Evolutionary conservation across 2,797 vertebrate species (phyloP).

Genomic region (Psittacula derbiana): DNA sequence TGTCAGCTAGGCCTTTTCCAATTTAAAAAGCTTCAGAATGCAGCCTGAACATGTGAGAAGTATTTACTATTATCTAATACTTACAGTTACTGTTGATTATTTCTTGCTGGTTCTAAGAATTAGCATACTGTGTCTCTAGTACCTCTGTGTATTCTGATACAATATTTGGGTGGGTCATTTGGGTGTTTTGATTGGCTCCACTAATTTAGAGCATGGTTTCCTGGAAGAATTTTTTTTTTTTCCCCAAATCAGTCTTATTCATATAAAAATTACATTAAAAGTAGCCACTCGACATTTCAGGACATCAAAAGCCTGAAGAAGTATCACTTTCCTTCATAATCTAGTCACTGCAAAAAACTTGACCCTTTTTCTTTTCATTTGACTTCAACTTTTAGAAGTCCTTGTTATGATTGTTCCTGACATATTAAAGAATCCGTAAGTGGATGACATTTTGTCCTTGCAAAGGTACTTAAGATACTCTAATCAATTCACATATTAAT

Average conservation of each 20-base stretch:
- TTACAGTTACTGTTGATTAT: neutral
- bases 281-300: neutral
- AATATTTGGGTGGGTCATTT: neutral
- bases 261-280: neutral
- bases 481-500: neutral
- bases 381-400: neutral
- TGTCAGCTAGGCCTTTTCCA: neutral
- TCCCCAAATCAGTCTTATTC: neutral
- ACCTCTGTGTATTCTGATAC: neutral
- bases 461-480: neutral
- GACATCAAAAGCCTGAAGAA: neutral
- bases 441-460: neutral
- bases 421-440: neutral
- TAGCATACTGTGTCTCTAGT: neutral
- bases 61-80: neutral
- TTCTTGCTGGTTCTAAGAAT: neutral
- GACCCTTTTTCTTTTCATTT: neutral
- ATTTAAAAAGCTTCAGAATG: neutral
- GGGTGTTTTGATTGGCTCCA: neutral
- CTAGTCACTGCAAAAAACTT: neutral
- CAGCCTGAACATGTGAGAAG: neutral
- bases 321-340: neutral
- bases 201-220: neutral
- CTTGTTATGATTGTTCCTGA: neutral
- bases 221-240: neutral